These are phyloP conservation scores for Salticus scenicus DNA, from an alignment of 2,888 invertebrate species.

Conservation along the genomic window DNA sequence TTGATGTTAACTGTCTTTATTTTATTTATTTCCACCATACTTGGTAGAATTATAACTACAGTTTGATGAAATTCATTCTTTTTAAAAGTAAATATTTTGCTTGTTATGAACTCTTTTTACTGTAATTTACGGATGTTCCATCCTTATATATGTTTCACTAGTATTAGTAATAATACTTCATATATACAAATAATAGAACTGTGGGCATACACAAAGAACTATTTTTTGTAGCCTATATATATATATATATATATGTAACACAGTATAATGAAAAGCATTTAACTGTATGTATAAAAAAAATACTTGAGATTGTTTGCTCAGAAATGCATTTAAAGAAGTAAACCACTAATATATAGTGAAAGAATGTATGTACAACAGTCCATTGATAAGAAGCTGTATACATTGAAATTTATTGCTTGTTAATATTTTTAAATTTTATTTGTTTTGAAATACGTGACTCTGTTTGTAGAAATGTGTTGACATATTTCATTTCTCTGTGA, in stretches of 20 bases:
- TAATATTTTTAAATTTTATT: slow-evolving; percentile 52
- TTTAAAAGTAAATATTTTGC: too few relatives aligned
- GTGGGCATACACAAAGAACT: too few relatives aligned
- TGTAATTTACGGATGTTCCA: too few relatives aligned
- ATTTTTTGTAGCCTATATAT: neutral
- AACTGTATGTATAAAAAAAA: neutral
- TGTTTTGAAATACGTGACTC: slow-evolving; percentile 31
- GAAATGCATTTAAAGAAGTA: neutral
- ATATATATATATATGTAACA: neutral
- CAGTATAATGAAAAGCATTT: neutral
- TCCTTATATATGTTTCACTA: too few relatives aligned
- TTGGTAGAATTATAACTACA: too few relatives aligned
- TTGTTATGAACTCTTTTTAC: too few relatives aligned
- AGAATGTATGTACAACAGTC: neutral
- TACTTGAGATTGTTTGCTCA: neutral
- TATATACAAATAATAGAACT: too few relatives aligned
- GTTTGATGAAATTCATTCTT: too few relatives aligned
- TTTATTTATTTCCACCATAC: too few relatives aligned
- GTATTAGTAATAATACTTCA: too few relatives aligned
- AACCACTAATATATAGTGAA: neutral
- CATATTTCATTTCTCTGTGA: slow-evolving; percentile 36
- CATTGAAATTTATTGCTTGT: slow-evolving; percentile 41
- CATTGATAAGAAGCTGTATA: slow-evolving; percentile 2
- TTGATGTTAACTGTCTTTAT: too few relatives aligned
- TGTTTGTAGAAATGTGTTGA: slow-evolving; percentile 23